Base-by-base conservation (phyloP, 1,140 invertebrate genomes). In the Tetramorium alpestre region DNA sequence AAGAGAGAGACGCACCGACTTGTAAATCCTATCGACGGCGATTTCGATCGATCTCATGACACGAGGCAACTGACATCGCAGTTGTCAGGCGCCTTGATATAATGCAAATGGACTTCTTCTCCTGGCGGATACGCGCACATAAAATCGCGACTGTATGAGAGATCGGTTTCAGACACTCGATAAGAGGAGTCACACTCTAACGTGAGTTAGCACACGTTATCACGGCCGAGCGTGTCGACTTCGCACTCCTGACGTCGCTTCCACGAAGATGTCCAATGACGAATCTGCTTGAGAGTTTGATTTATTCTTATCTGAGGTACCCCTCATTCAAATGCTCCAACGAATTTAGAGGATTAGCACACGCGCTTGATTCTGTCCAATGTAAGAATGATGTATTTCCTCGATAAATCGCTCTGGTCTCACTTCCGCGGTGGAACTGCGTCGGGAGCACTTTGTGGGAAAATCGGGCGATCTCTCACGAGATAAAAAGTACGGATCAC, bases 211-310 rank as follows among this genome's bases (percentile, higher is more conserved):
- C 62, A 41, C 82, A 41, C 85, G 77, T 90, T 90, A 90, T 90
- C 88, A 90, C 78, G 78, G 77, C 64, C 67, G 49, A 90, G 87
- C 54, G 69, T 82, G 80, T 85, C 75, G 86, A 85, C 62, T 86
- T 3, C 60, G 80, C 88, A 87, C 58, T 87, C 11, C n/a, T 65
- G 56, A 67, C 75, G 82, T 87, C 44, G 60, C 44, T 85, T 75
- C 86, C 41, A 88, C 88, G 75, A 84, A 73, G 25, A 49, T 58
- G 67, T 60, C n/a, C 16, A 44, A 10, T 28, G 56, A 73, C 65
- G 65, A 70, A 18, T n/a, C 44, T 49, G 4, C 16, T 69, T 69
- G n/a, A 69, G 41, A 69, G 41, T 69, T 69, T 7, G 41, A 25
- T 49, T 69, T 28, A 49, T 44, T 69, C 22, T 49, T 47, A 49